Evolutionary conservation across 2,888 invertebrate genomes (phyloP).

Genomic region (Catocala sponsa): DNA sequence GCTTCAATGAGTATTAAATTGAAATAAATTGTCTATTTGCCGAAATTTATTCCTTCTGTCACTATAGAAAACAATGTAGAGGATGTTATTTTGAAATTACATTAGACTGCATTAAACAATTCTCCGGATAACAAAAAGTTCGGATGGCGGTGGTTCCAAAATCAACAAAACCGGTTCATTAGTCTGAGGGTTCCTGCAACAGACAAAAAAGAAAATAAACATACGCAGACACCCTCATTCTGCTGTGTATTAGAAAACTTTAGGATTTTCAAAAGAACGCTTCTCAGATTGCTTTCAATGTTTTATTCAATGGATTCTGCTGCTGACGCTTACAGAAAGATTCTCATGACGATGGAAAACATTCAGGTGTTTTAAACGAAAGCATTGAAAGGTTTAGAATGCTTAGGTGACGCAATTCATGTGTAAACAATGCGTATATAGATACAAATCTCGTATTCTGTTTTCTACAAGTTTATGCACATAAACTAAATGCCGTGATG

Average conservation of each 20-base stretch:
- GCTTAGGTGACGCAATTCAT: constrained; percentile 32
- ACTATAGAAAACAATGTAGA: background rate
- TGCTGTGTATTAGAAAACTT: constrained; percentile 58
- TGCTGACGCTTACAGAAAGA: constrained; percentile 23
- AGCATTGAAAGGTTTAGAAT: constrained; percentile 33
- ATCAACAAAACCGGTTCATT: constrained; percentile 77
- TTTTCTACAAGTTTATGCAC: constrained; percentile 21
- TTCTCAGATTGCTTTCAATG: constrained; percentile 19
- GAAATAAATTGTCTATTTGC: background rate
- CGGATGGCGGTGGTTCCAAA: constrained; percentile 62
- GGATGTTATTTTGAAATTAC: constrained; percentile 10
- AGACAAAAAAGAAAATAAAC: constrained; percentile 74
- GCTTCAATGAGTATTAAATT: constrained; percentile 13
- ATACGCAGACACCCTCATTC: constrained; percentile 56
- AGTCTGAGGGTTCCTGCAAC: constrained; percentile 64
- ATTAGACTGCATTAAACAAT: constrained; percentile 41
- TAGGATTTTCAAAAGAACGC: constrained; percentile 31
- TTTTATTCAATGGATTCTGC: constrained; percentile 18
- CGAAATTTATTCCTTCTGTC: background rate
- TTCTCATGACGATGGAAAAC: constrained; percentile 38
- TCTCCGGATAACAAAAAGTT: constrained; percentile 54
- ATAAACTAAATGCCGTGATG: constrained; percentile 18
- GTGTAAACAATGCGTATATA: constrained; percentile 19
- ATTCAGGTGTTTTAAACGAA: constrained; percentile 38
- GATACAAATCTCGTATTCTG: constrained; percentile 31